Evolutionary conservation across 1,140 invertebrate genomes (phyloP), one percentile per base, ranked within the genome.

Genomic region (Globodera ellingtonae): DNA sequence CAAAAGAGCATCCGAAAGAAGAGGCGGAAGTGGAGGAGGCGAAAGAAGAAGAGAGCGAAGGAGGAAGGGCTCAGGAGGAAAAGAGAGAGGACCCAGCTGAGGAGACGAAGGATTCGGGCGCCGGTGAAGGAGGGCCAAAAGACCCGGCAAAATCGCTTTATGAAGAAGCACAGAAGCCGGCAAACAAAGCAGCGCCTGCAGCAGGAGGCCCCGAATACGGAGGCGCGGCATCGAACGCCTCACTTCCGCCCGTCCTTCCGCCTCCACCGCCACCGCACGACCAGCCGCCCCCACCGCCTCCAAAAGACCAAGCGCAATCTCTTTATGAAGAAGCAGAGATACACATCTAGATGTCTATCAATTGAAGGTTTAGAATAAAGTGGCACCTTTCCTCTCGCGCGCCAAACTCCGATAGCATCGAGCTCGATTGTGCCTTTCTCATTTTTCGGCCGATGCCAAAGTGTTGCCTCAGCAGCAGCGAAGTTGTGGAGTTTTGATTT

Each of bases 351-450:
- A n/a, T n/a, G n/a, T n/a, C n/a, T n/a, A n/a, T n/a, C 35, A 35
- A 35, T 35, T 2, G 3, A 35, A 35, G 35, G 35, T 35, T 35
- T 35, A 35, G 18, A 62, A 18, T 62, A 18, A 62, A 62, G 13
- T 62, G 15, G 13, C 56, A 62, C 56, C 56, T 62, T 15, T 6
- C 6, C 56, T 62, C 56, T 18, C 56, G 5, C 6, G 13, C 46
- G 3, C 35, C 67, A 35, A 70, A 13, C 6, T 18, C 67, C 35
- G 67, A 44, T 0, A 70, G 67, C 1, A 70, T 0, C 18, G 67
- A 24, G 24, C 67, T 70, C 67, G 67, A 70, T 70, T 70, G 67
- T 3, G 67, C 67, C 6, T 70, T 70, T n/a, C 67, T 70, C 24
- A 70, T 70, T 47, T 70, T 70, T 1, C 67, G 67, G 21, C 56